Conservation (phyloP, 2,113 vertebrate species). For the Blennius ocellaris region DNA sequence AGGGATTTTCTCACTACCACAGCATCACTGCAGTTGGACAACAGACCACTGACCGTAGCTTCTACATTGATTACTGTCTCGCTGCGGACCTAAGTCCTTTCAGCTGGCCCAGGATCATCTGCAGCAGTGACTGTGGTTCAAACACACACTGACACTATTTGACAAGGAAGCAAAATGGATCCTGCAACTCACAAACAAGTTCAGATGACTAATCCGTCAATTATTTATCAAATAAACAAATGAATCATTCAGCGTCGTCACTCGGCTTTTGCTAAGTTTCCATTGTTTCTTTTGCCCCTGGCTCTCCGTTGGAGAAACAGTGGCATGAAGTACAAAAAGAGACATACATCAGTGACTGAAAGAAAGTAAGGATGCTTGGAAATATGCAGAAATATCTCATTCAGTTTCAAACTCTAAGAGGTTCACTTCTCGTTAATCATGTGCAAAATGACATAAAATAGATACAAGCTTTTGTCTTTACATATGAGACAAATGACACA, state of each 20-base stretch:
- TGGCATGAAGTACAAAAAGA: slow-evolving; percentile 2
- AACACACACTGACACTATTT: slow-evolving; percentile 24
- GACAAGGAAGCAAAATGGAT: slow-evolving; percentile 8
- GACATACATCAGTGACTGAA: background rate
- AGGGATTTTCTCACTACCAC: slow-evolving; percentile 65
- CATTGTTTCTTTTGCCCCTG: background rate
- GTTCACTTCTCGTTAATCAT: background rate
- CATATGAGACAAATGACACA: slow-evolving; percentile 6
- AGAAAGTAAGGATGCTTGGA: background rate
- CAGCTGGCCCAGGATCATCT: slow-evolving; percentile 46
- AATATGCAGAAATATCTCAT: background rate
- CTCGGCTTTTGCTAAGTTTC: background rate
- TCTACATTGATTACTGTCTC: slow-evolving; percentile 59
- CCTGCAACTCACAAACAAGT: slow-evolving; percentile 6
- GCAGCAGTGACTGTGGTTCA: slow-evolving; percentile 45
- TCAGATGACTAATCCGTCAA: background rate
- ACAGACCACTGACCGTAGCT: slow-evolving; percentile 60
- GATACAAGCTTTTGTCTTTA: slow-evolving; percentile 1
- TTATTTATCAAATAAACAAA: slow-evolving; percentile 7
- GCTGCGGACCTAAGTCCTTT: slow-evolving; percentile 53
- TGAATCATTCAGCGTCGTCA: background rate
- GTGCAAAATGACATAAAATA: slow-evolving; percentile 4
- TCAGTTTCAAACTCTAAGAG: background rate
- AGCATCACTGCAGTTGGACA: slow-evolving; percentile 64
- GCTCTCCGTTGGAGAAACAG: background rate